A percentile compares a stretch with the other conserved stretches of the same genome.
Conservation (phyloP, 2,888 invertebrate species). For the Agriopis leucophaearia region DNA sequence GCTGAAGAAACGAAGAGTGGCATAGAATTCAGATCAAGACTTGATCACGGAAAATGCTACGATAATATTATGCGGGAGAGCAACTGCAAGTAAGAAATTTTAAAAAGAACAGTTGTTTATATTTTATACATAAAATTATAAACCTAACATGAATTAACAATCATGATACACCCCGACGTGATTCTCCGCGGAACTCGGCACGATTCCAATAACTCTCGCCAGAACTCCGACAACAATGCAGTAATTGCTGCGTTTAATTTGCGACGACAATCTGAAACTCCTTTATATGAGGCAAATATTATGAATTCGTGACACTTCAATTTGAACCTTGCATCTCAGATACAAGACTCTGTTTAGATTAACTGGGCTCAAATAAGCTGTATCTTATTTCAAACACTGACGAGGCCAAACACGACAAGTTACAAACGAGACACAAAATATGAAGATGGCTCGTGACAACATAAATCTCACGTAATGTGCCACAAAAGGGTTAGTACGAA, state of each 20-base stretch:
- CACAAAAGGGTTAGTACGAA: constrained; percentile 20
- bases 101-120: too few species aligned
- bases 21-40: too few species aligned
- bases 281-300: constrained; percentile 9
- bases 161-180: not conserved
- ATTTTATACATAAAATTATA: too few species aligned
- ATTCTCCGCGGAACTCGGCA: constrained; percentile 13
- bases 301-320: not conserved
- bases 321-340: not conserved
- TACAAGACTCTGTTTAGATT: not conserved
- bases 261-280: constrained; percentile 20
- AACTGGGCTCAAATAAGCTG: constrained; percentile 3
- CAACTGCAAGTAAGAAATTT: too few species aligned
- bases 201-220: constrained; percentile 13
- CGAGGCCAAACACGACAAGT: constrained; percentile 26
- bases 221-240: constrained; percentile 25
- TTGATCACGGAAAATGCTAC: too few species aligned
- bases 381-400: constrained; percentile 19
- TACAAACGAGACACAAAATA: constrained; percentile 26
- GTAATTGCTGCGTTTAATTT: constrained; percentile 37
- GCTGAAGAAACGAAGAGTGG: too few species aligned
- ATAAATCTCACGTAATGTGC: constrained; percentile 26
- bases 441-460: constrained; percentile 31
- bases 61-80: too few species aligned
- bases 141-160: not conserved